Base-by-base conservation (phyloP, 2,797 vertebrate species). In the Crax fasciolata region DNA sequence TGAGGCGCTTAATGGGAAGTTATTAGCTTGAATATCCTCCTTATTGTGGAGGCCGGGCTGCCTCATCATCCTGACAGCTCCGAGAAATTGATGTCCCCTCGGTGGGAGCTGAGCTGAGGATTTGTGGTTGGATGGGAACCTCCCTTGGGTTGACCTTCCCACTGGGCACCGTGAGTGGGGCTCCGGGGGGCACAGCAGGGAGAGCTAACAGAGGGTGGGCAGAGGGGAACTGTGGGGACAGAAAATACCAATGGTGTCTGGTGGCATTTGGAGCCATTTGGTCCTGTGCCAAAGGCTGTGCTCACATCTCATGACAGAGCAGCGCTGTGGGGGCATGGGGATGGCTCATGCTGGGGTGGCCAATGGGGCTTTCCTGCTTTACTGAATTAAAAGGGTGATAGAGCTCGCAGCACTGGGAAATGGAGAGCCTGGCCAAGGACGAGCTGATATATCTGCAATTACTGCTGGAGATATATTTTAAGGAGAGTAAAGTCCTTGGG, bases 41-140 rank as follows among this genome's bases (percentile, higher is more conserved):
- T 97, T 76, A 86, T 95, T 94, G 92, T 89, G 72, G 80, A 96
- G 89, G 83, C 90, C 2, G 84, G 89, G 74, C 82, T 83, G 88
- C 76, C 87, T 92, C 84, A 90, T 95, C 89, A 90, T 96, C 91
- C 94, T 95, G 96, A 97, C 97, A 96, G 87, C 86, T 76, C 86
- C 35, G 55, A 80, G 97, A 97, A 97, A 98, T 97, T 97, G 97
- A 97, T 97, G 74, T 61, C 84, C 65, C 62, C 94, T 78, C 91
- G 76, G 92, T 39, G 91, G 84, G 82, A 97, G 96, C 89, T 7
- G 55, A 93, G 95, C 95, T 68, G 95, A 96, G 96, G 93, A 87
- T 97, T 94, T 96, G 97, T 89, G 97, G 97, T 96, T 94, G 43
- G 16, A 75, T 73, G 84, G 78, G 90, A 96, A 84, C 75, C 90